phyloP scores from a whole-genome alignment of 1,140 invertebrate species.

The Pogonomyrmex californicus region DNA sequence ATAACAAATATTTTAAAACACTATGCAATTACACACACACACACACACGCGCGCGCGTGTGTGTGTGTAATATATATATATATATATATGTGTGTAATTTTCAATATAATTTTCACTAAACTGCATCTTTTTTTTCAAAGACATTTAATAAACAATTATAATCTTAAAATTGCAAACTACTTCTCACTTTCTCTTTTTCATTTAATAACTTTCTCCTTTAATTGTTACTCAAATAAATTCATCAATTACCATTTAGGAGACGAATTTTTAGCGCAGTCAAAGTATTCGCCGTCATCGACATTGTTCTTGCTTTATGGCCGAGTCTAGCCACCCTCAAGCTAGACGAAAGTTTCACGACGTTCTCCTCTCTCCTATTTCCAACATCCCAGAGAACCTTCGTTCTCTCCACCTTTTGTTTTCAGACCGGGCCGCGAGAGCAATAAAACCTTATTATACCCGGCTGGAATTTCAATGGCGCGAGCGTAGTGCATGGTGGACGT shows the following conservation, averaged over 20 bases:
- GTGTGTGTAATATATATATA: too few species aligned
- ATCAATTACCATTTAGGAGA: neutral
- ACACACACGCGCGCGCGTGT: too few species aligned
- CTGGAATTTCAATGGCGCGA: slow-evolving; percentile 78
- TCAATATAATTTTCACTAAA: neutral
- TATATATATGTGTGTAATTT: neutral
- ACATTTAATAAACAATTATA: neutral
- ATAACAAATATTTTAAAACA: neutral
- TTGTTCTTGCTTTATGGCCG: slow-evolving; percentile 28
- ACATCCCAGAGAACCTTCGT: slow-evolving; percentile 39
- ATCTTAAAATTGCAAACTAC: neutral
- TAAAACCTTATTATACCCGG: slow-evolving; percentile 76
- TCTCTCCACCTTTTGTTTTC: slow-evolving; percentile 69
- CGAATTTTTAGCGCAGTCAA: slow-evolving; percentile 15
- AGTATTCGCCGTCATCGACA: slow-evolving; percentile 12
- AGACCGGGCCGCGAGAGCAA: slow-evolving; percentile 71
- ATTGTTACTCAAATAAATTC: neutral
- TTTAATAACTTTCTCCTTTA: neutral
- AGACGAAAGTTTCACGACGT: slow-evolving; percentile 58
- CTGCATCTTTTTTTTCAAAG: neutral
- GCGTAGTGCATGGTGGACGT: slow-evolving; percentile 73
- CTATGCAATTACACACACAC: neutral
- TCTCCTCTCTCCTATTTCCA: neutral
- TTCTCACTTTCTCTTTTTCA: neutral
- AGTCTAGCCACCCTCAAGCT: slow-evolving; percentile 7